Conservation (phyloP, 2,113 vertebrate species). For the Oryzias javanicus region DNA sequence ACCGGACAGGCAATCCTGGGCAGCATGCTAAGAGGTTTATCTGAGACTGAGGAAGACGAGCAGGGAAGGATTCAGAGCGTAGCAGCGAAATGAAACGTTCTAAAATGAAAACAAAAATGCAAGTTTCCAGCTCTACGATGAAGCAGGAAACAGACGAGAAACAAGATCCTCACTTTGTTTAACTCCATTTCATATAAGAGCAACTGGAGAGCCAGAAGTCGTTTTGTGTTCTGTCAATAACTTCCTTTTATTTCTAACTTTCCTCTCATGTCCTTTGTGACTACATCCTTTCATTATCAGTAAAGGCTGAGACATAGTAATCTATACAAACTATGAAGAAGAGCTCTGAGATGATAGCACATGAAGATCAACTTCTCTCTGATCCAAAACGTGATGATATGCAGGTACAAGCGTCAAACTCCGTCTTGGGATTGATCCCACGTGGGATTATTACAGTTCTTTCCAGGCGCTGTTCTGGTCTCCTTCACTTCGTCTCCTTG, state of each 20-base stretch:
- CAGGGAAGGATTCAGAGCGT: slow-evolving; percentile 9
- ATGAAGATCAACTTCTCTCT: slow-evolving; percentile 49
- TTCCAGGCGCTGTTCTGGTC: slow-evolving; percentile 24
- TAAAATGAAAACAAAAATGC: not conserved
- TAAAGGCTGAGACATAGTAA: slow-evolving; percentile 36
- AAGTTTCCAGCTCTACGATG: not conserved
- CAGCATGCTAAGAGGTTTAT: slow-evolving; percentile 39
- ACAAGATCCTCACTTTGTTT: not conserved
- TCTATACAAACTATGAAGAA: slow-evolving; percentile 53
- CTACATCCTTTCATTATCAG: slow-evolving; percentile 51
- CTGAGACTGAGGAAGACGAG: slow-evolving; percentile 11
- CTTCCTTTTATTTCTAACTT: slow-evolving; percentile 33
- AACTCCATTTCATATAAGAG: not conserved
- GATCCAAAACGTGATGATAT: slow-evolving; percentile 68
- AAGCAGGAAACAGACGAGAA: not conserved
- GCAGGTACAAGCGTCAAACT: slow-evolving; percentile 47
- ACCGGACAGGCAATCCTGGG: slow-evolving; percentile 23
- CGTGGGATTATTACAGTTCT: slow-evolving; percentile 58
- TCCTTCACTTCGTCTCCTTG: slow-evolving; percentile 59
- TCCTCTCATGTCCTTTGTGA: slow-evolving; percentile 48
- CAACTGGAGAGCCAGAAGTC: not conserved
- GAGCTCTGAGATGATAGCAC: slow-evolving; percentile 20
- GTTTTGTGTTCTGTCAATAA: slow-evolving; percentile 41
- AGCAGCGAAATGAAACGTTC: not conserved
- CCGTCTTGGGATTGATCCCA: slow-evolving; percentile 68